A percentile compares a stretch with the other conserved stretches of the same genome.
Conservation (phyloP, 2,797 vertebrate genomes). For the Poecilia gillii region DNA sequence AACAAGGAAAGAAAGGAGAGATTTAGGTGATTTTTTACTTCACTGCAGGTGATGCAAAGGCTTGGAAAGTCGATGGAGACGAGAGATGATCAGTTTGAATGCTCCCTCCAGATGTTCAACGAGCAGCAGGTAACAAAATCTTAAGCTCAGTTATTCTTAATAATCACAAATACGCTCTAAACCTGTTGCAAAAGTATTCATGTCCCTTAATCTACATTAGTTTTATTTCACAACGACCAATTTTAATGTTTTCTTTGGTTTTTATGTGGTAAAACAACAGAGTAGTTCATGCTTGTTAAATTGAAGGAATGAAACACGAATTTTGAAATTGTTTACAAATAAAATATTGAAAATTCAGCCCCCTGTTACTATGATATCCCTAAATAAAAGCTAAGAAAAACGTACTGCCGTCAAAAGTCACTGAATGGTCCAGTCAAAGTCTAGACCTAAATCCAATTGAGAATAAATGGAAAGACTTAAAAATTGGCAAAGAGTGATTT, state of each 20-base stretch:
- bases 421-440: not conserved
- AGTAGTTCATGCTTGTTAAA: not conserved
- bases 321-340: not conserved
- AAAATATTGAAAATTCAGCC: not conserved
- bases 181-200: not conserved
- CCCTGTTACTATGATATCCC: too few relatives aligned
- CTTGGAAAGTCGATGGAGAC: conserved; percentile 91
- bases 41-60: conserved; percentile 89
- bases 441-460: not conserved
- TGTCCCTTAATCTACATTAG: not conserved
- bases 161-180: not conserved
- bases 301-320: not conserved
- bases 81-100: conserved; percentile 91
- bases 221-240: not conserved
- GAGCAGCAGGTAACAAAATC: conserved; percentile 88
- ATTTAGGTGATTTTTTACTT: not conserved
- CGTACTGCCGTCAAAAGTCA: not conserved
- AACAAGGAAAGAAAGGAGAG: conserved; percentile 2
- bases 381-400: too few relatives aligned
- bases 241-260: not conserved
- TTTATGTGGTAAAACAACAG: not conserved
- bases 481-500: not conserved
- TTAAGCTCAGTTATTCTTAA: not conserved
- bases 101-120: conserved; percentile 79
- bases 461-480: not conserved